Conservation (phyloP, 2,797 vertebrate species). For the Acanthurus lineatus region DNA sequence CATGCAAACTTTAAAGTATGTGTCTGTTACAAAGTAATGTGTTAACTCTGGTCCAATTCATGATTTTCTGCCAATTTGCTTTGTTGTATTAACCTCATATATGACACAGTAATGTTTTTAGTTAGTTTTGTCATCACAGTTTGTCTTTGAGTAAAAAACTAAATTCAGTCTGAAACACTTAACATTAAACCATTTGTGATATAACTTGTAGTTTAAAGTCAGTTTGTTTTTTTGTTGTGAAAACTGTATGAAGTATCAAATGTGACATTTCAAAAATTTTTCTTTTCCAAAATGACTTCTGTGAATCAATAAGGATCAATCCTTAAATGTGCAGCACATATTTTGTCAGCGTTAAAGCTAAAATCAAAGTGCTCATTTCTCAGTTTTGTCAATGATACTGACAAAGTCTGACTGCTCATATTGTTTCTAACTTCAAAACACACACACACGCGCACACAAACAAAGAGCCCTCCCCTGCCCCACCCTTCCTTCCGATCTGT, state of each 20-base stretch:
- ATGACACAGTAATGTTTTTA: not conserved
- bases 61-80: not conserved
- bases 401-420: conserved; percentile 5
- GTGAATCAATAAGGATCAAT: no score
- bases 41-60: not conserved
- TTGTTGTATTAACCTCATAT: not conserved
- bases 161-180: not conserved
- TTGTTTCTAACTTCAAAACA: conserved; percentile 6
- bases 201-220: not conserved
- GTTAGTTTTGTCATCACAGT: not conserved
- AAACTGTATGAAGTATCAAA: no score
- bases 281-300: no score
- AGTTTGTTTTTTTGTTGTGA: not conserved
- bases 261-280: not conserved
- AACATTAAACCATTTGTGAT: not conserved
- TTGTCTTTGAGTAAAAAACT: not conserved
- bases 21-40: not conserved
- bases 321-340: not conserved
- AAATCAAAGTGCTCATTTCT: not conserved
- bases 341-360: not conserved
- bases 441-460: not conserved
- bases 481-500: conserved; percentile 14
- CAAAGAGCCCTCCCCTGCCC: not conserved
- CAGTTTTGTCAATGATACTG: not conserved
- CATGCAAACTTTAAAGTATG: not conserved